Evolutionary conservation across 2,888 invertebrate genomes (phyloP).

Genomic region (Rhimphoctona megacephalus): DNA sequence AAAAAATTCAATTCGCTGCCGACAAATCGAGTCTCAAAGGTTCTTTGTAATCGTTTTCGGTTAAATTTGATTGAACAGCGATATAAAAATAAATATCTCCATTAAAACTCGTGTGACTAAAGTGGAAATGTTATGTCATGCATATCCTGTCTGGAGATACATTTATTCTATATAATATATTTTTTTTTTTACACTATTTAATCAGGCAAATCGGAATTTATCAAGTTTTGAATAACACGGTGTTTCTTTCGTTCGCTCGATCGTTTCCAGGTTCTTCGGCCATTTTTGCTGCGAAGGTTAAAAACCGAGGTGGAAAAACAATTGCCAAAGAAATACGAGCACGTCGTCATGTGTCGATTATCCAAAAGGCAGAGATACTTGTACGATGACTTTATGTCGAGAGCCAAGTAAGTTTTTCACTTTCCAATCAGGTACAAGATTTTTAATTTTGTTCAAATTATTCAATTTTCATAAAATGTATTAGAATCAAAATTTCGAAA

Average conservation of each 20-base stretch:
- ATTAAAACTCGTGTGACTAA: conserved; percentile 82
- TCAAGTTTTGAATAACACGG: conserved; percentile 27
- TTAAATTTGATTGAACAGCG: conserved; percentile 75
- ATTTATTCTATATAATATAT: conserved; percentile 50
- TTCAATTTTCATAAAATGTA: too few relatives aligned
- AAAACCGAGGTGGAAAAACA: conserved; percentile 99
- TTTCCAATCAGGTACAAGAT: not conserved
- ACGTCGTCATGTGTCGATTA: conserved; percentile 96
- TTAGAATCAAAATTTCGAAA: too few relatives aligned
- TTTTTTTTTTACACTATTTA: not conserved
- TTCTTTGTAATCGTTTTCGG: conserved; percentile 72
- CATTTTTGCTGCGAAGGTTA: conserved; percentile 95
- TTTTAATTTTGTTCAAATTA: not conserved
- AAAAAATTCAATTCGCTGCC: conserved; percentile 77
- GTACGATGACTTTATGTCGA: conserved; percentile 99
- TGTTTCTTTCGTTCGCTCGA: conserved; percentile 66
- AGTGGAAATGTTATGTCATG: conserved; percentile 77
- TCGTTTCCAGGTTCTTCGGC: conserved; percentile 91
- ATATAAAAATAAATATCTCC: conserved; percentile 79
- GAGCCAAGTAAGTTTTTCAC: conserved; percentile 91
- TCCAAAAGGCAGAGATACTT: conserved; percentile 98
- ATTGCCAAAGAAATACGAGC: conserved; percentile 98
- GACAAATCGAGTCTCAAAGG: conserved; percentile 75
- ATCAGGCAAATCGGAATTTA: conserved; percentile 23
- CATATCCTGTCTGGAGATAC: conserved; percentile 83